Evolutionary conservation across 2,797 vertebrate genomes (phyloP).

Genomic region (Hydrocynus forskahlii): DNA sequence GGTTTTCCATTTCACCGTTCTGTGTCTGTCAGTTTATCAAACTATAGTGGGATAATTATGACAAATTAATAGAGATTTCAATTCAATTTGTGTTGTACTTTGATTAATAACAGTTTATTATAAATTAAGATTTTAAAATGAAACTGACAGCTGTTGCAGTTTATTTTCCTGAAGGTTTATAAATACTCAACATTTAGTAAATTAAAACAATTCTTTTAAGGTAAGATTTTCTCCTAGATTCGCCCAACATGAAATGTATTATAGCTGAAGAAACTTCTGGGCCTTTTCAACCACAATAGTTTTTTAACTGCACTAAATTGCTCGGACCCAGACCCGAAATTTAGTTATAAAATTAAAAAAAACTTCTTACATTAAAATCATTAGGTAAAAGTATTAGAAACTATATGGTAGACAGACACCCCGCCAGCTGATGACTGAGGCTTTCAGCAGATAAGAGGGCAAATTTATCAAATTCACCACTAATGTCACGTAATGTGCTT

Average conservation of each 20-base stretch:
- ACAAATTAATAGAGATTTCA: no score
- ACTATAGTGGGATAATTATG: no score
- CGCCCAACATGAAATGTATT: background rate
- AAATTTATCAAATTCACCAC: background rate
- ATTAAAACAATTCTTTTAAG: no score
- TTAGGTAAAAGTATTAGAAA: background rate
- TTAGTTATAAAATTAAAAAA: background rate
- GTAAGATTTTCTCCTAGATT: no score
- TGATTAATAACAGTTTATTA: no score
- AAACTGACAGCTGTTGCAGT: no score
- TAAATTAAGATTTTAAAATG: no score
- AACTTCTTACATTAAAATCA: background rate
- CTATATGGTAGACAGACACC: background rate
- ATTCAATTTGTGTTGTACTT: no score
- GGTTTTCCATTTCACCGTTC: no score
- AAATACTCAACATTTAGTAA: no score
- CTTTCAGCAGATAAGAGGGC: background rate
- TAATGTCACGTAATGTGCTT: background rate
- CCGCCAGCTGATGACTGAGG: background rate
- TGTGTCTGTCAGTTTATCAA: no score
- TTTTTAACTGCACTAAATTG: background rate
- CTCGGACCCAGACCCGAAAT: background rate
- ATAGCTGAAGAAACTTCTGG: background rate
- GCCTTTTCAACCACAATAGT: background rate
- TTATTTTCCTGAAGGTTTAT: no score